Evolutionary conservation across 2,888 invertebrate genomes (phyloP).

Genomic region (Aleiodes testaceus): DNA sequence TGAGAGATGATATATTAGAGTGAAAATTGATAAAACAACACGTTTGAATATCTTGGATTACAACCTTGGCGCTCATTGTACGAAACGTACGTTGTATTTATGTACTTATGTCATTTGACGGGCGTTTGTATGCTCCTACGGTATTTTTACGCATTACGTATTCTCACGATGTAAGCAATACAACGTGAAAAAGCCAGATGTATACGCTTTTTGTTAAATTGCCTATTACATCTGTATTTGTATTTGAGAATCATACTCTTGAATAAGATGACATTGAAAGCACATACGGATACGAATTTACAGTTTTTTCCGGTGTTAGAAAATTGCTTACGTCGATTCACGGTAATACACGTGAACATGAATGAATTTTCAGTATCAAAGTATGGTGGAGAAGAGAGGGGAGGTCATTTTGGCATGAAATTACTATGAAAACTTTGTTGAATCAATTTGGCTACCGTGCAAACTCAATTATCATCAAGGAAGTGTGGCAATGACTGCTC

Average conservation of each 20-base stretch:
- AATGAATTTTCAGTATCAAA: slow-evolving; percentile 46
- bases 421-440: slow-evolving; percentile 23
- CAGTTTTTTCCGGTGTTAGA: too few relatives aligned
- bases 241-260: slow-evolving; percentile 33
- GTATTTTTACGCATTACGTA: slow-evolving; percentile 54
- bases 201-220: slow-evolving; percentile 27
- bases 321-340: slow-evolving; percentile 3
- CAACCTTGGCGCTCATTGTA: slow-evolving; percentile 18
- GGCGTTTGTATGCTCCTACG: slow-evolving; percentile 48
- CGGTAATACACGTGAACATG: slow-evolving; percentile 42
- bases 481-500: slow-evolving; percentile 6
- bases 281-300: not conserved
- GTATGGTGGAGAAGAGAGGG: slow-evolving; percentile 13
- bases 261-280: slow-evolving; percentile 24
- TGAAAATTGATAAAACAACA: slow-evolving; percentile 24
- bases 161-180: slow-evolving; percentile 48
- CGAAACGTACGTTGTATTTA: slow-evolving; percentile 45
- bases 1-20: not conserved
- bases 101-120: slow-evolving; percentile 49
- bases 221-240: slow-evolving; percentile 24
- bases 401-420: slow-evolving; percentile 49
- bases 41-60: slow-evolving; percentile 28
- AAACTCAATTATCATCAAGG: slow-evolving; percentile 36
- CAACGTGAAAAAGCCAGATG: slow-evolving; percentile 36
- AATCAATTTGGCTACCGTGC: slow-evolving; percentile 31